phyloP scores from a whole-genome alignment of 2,113 vertebrate genomes.

The Proteles cristata region DNA sequence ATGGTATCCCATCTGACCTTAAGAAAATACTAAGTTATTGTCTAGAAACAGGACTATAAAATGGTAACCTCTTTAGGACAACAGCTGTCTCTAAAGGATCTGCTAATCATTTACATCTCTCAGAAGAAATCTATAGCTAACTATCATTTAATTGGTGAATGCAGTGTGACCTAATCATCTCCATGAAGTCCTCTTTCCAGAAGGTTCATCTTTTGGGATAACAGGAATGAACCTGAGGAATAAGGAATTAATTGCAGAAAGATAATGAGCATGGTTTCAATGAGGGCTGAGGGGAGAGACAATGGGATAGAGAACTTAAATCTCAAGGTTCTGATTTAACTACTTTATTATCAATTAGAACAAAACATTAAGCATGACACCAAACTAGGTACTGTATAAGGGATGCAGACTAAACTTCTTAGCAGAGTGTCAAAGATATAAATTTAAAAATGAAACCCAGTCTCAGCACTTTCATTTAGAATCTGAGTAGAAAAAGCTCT shows the following conservation, averaged over 20 bases:
- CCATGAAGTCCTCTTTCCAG: conserved; percentile 35
- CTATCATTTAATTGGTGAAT: conserved; percentile 70
- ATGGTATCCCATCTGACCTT: conserved; percentile 63
- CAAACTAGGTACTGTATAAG: conserved; percentile 39
- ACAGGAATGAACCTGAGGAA: conserved; percentile 61
- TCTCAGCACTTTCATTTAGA: not conserved
- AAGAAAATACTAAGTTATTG: conserved; percentile 72
- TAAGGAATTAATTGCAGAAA: conserved; percentile 74
- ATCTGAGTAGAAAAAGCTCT: not conserved
- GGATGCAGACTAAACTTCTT: conserved; percentile 45
- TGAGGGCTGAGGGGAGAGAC: conserved; percentile 14
- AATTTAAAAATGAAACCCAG: not conserved
- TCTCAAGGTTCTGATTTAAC: conserved; percentile 69
- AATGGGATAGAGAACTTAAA: conserved; percentile 53
- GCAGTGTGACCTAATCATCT: conserved; percentile 65
- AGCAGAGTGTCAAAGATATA: not conserved
- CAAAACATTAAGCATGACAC: conserved; percentile 65
- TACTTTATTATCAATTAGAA: conserved; percentile 76
- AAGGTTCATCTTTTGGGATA: conserved; percentile 57
- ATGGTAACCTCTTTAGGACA: conserved; percentile 39
- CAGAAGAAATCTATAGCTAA: conserved; percentile 64
- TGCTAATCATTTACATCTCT: conserved; percentile 66
- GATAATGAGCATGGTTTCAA: conserved; percentile 69
- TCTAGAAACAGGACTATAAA: conserved; percentile 65
- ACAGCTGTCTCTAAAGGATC: conserved; percentile 33